Conservation (phyloP, 2,113 vertebrate genomes). For the Anhinga rufa region DNA sequence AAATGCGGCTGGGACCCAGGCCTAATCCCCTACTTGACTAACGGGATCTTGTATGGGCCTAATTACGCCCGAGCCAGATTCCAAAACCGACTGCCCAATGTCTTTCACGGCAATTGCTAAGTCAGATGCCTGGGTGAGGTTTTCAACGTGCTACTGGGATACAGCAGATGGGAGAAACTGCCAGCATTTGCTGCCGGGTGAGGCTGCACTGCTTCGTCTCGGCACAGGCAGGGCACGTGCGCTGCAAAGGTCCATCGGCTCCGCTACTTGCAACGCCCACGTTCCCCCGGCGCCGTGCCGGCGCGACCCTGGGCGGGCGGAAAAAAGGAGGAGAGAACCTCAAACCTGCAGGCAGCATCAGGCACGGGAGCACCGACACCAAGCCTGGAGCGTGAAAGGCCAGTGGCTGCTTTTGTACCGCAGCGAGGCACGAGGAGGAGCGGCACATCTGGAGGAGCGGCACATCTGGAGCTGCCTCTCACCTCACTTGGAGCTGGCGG, state of each 20-base stretch:
- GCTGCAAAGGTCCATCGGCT: background rate
- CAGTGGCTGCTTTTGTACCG: background rate
- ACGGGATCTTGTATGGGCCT: background rate
- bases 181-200: fast-evolving
- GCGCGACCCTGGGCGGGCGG: background rate
- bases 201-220: background rate
- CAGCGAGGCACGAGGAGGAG: background rate
- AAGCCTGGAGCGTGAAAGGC: fast-evolving
- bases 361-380: background rate
- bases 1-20: background rate
- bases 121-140: background rate
- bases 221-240: background rate
- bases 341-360: background rate
- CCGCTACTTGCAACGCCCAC: fast-evolving
- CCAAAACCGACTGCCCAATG: background rate
- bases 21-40: background rate
- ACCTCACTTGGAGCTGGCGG: fast-evolving
- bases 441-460: background rate
- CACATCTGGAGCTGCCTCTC: background rate
- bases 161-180: background rate
- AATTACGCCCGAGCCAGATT: background rate
- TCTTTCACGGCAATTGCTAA: background rate
- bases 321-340: background rate
- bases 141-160: background rate
- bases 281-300: too few relatives aligned